phyloP scores from a whole-genome alignment of 1,140 invertebrate genomes.

The Aphidius ervi region DNA sequence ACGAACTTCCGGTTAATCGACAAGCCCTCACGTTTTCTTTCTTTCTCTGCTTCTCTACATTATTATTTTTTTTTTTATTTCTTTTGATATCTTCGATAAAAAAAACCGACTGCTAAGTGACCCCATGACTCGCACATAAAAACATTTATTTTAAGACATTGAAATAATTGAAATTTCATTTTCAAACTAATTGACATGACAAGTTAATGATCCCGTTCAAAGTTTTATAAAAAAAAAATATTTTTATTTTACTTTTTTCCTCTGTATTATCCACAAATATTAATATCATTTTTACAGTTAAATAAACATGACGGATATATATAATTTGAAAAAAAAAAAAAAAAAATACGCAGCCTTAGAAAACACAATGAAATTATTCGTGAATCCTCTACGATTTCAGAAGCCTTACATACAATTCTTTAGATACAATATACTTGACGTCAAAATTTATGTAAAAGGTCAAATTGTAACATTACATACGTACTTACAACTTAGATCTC shows the following conservation, averaged over 20 bases:
- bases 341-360: conserved; percentile 35
- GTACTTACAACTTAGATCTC: no score
- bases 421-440: conserved; percentile 34
- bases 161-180: conserved; percentile 26
- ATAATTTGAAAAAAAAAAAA: conserved; percentile 1
- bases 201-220: conserved; percentile 17
- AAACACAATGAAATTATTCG: conserved; percentile 45
- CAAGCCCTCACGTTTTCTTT: conserved; percentile 10
- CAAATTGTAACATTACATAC: conserved; percentile 30
- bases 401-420: conserved; percentile 39
- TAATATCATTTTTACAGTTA: neutral
- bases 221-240: conserved; percentile 5
- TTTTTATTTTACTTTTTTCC: neutral
- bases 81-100: neutral
- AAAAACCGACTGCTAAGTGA: neutral
- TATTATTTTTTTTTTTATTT: conserved; percentile 6
- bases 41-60: conserved; percentile 8
- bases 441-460: conserved; percentile 32
- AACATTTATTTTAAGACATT: no score
- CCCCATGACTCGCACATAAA: no score
- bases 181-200: conserved; percentile 21
- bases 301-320: conserved; percentile 9
- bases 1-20: conserved; percentile 26
- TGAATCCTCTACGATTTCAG: conserved; percentile 52
- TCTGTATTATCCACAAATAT: neutral